Base-by-base conservation (phyloP, 2,113 vertebrate genomes). In the Apeltes quadracus region DNA sequence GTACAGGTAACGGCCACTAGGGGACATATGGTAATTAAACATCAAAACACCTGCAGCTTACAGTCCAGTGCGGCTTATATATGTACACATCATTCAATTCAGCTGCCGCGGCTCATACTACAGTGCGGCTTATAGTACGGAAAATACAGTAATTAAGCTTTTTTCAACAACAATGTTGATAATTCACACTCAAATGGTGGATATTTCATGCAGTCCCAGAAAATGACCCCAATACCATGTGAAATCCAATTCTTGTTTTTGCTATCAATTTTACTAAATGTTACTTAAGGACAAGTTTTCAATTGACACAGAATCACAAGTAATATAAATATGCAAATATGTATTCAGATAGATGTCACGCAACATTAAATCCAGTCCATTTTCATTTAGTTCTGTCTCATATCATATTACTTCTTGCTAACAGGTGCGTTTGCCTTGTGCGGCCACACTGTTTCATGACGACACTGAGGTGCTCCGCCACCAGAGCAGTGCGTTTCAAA, bases 381-480 rank as follows among this genome's bases (percentile, higher is more conserved):
- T 15, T 22, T 6, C 18, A 11, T n/a, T 2, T 68, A 36, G 69
- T 44, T 64, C 25, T 29, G 16, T 10, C n/a, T n/a, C n/a, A n/a
- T n/a, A n/a, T n/a, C n/a, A 32, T 32, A 32, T 32, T 2, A 5
- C 5, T 73, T 57, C 36, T 23, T 59, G 62, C 79, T 78, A 65
- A 61, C 8, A 39, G 11, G 67, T 38, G 36, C 36, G 46, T 81
- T 78, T 54, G 67, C 12, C n/a, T n/a, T n/a, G n/a, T n/a, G n/a
- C n/a, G n/a, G n/a, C n/a, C n/a, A n/a, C n/a, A n/a, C n/a, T 20
- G 39, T 18, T 1, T 22, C 29, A 4, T 38, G 41, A 54, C 69
- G 32, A 22, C 29, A 36, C 41, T n/a, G 53, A 39, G 62, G 68
- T 22, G 54, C 66, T 61, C 34, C 63, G 61, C 39, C 23, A 3